Evolutionary conservation across 1,140 invertebrate genomes (phyloP), one percentile per base, ranked within the genome.

Genomic region (Glossosoma conforme): DNA sequence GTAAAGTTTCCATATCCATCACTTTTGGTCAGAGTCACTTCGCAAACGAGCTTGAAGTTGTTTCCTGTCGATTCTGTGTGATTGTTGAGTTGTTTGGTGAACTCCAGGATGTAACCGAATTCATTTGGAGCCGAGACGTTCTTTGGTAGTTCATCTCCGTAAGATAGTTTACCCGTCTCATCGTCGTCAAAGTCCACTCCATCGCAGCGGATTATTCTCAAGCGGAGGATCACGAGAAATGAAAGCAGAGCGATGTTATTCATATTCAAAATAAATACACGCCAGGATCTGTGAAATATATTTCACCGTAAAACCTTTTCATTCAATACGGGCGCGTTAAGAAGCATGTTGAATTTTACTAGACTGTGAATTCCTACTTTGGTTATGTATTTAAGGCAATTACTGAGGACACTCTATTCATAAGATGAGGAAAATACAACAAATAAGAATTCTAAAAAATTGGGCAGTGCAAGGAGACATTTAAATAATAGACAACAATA

Each of bases 181-280:
- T 49, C 46, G 37, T 37, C 11, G n/a, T 50, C 47, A 6, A 13
- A 35, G 14, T 50, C 47, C 17, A 32, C 33, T 22, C 6, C 42
- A 11, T 50, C 38, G 30, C 47, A 50, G 24, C 32, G 32, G 19
- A 48, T 33, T n/a, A n/a, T n/a, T n/a, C n/a, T n/a, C n/a, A n/a
- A n/a, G n/a, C n/a, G n/a, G n/a, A 6, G n/a, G 6, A 28, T 28
- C n/a, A 28, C 24, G n/a, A 28, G 24, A 28, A n/a, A 8, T 28
- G n/a, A 28, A 28, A 28, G 6, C 6, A 28, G 6, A 28, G 6
- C 6, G n/a, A 28, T 28, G n/a, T n/a, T 28, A 28, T n/a, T n/a
- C 24, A 28, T 28, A 28, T 28, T 28, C 24, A 28, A 28, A 8
- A 28, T 28, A 28, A 28, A 28, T 28, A 28, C 24, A 28, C 24